Percentiles rank a stretch among this genome's conserved stretches.
Evolutionary conservation across 1,140 invertebrate genomes (phyloP).

Genomic region (Acromyrmex heyeri): DNA sequence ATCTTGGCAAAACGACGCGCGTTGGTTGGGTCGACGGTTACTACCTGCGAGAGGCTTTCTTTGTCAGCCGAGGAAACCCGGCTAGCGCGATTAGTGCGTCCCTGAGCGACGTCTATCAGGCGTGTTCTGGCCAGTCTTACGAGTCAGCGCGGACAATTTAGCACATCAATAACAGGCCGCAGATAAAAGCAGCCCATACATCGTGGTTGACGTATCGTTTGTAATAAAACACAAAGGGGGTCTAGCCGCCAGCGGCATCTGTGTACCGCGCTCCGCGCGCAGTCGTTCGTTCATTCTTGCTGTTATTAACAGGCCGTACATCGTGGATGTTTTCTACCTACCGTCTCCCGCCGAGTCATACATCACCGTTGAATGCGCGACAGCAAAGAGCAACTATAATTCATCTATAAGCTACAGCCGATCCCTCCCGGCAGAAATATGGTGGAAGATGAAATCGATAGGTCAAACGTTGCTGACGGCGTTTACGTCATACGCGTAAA

Average conservation of each 20-base stretch:
- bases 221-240: constrained; percentile 86
- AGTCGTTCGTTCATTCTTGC: constrained; percentile 82
- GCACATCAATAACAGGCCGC: constrained; percentile 85
- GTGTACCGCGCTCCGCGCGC: constrained; percentile 81
- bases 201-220: constrained; percentile 86
- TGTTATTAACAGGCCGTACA: constrained; percentile 84
- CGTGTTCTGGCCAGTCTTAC: constrained; percentile 82
- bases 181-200: constrained; percentile 86
- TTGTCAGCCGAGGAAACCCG: constrained; percentile 63
- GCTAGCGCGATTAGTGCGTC: constrained; percentile 68
- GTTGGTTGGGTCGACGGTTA: neutral
- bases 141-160: constrained; percentile 85
- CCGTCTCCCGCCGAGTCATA: constrained; percentile 83
- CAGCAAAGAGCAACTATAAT: constrained; percentile 85
- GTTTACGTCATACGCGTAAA: constrained; percentile 64
- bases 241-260: constrained; percentile 83
- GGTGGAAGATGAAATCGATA: constrained; percentile 82
- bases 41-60: constrained; percentile 60
- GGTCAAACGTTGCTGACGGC: constrained; percentile 69
- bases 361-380: constrained; percentile 84
- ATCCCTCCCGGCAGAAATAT: constrained; percentile 82
- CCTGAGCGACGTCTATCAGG: constrained; percentile 81
- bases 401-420: constrained; percentile 84
- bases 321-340: constrained; percentile 80
- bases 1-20: constrained; percentile 4